A percentile compares a stretch with the other conserved stretches of the same genome.
These are phyloP conservation scores for Rutpela maculata DNA, from an alignment of 2,888 invertebrate species.

Conservation along the genomic window DNA sequence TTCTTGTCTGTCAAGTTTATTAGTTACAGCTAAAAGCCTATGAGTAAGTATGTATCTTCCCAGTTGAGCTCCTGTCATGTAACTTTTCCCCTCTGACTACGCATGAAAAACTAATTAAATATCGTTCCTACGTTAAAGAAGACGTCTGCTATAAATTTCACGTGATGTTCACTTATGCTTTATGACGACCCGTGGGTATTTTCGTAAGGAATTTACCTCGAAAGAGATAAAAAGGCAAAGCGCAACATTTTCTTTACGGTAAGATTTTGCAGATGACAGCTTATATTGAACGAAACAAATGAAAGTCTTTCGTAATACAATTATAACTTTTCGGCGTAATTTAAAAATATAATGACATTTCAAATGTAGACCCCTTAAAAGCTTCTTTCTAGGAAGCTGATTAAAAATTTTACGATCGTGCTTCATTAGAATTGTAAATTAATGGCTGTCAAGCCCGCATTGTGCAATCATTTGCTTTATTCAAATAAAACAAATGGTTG, in stretches of 20 bases:
- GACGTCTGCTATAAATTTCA: slow-evolving; percentile 6
- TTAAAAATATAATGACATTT: slow-evolving; percentile 26
- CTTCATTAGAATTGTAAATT: neutral
- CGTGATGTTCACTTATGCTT: slow-evolving; percentile 10
- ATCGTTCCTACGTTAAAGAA: neutral
- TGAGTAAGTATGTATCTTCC: too few relatives aligned
- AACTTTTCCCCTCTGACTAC: neutral
- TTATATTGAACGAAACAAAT: slow-evolving; percentile 26
- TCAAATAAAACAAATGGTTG: too few relatives aligned
- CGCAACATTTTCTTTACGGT: neutral
- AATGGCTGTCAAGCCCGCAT: neutral
- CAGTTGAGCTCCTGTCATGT: neutral
- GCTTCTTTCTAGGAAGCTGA: neutral
- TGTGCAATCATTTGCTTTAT: slow-evolving; percentile 3
- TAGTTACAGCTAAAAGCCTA: neutral
- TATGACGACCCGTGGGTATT: neutral
- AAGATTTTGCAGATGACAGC: slow-evolving; percentile 15
- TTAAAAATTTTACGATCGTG: neutral
- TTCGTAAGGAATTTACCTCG: neutral
- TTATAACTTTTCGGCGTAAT: slow-evolving; percentile 23
- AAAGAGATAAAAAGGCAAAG: neutral
- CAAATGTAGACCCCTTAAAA: neutral
- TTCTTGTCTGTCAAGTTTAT: neutral
- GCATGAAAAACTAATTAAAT: slow-evolving; percentile 9
- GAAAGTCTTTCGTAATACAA: slow-evolving; percentile 20